Base-by-base conservation (phyloP, 1,140 invertebrate genomes). In the Steinernema feltiae region DNA sequence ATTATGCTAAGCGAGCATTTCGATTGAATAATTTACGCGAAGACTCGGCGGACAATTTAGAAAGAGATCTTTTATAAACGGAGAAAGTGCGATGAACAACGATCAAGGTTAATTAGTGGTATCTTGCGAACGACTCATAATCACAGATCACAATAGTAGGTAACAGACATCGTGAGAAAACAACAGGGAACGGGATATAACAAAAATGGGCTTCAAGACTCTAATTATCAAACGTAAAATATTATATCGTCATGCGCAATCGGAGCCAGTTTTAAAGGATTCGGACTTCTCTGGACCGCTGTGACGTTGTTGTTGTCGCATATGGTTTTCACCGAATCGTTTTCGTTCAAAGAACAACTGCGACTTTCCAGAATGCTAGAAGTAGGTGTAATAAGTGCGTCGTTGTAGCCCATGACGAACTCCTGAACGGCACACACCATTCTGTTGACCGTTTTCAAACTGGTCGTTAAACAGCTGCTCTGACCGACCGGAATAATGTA, bases 401-500 rank as follows among this genome's bases (percentile, higher is more conserved):
- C 41, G n/a, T 46, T 46, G 41, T 46, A 46, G 41, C 41, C 41
- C 41, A 46, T 46, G 41, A 46, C n/a, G 41, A 46, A 46, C 41
- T 46, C 41, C n/a, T 46, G 41, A 27, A 27, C 53, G 7, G 24
- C 53, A 27, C 53, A 63, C 53, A 63, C 53, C 53, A 63, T 63
- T 63, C 53, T 63, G 53, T 63, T 63, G 15, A 63, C 53, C 12
- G 53, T 63, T 27, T 63, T 63, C 24, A 63, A 21, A 27, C 53
- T 63, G 24, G 53, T 63, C 53, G 53, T 63, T 27, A 63, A 27
- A 27, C 53, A 63, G 53, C 53, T 63, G 53, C 53, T 63, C 24
- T 63, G 53, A 15, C 15, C 24, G 15, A 27, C 24, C 24, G 53
- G 53, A 3, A 63, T 63, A 63, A 17, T 17, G 24, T 63, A 63